Evolutionary conservation across 2,113 vertebrate species (phyloP).

Genomic region (Stomatorhinus ivindoensis): DNA sequence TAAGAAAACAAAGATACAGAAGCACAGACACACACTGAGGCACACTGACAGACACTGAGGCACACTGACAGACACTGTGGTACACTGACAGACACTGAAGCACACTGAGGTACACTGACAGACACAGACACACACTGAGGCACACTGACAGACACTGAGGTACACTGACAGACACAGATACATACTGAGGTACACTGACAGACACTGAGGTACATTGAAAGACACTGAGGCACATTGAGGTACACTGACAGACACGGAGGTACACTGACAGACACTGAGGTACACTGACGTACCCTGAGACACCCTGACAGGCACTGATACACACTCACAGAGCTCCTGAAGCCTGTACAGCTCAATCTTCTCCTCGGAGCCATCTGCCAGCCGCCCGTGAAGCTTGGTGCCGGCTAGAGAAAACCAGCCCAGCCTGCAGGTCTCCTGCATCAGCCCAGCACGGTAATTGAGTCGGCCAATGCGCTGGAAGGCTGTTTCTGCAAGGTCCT

Average conservation of each 20-base stretch:
- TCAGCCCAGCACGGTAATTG: constrained; percentile 61
- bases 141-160: too few species aligned
- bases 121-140: too few species aligned
- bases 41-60: not conserved
- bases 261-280: not conserved
- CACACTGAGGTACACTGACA: too few species aligned
- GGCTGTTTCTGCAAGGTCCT: constrained; percentile 53
- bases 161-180: too few species aligned
- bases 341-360: constrained; percentile 64
- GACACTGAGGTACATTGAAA: too few species aligned
- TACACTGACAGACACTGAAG: too few species aligned
- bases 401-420: constrained; percentile 65
- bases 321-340: constrained; percentile 67
- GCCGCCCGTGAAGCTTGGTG: constrained; percentile 47
- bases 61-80: too few species aligned
- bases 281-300: too few species aligned
- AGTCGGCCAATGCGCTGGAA: constrained; percentile 66
- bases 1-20: not conserved
- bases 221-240: not conserved
- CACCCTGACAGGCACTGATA: not conserved
- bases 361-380: constrained; percentile 48
- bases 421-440: constrained; percentile 49
- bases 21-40: not conserved
- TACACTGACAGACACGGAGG: not conserved
- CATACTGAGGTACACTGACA: too few species aligned